A percentile compares a stretch with the other conserved stretches of the same genome.
Evolutionary conservation across 2,797 vertebrate genomes (phyloP).

Genomic region (Melanotaenia maccullochi): DNA sequence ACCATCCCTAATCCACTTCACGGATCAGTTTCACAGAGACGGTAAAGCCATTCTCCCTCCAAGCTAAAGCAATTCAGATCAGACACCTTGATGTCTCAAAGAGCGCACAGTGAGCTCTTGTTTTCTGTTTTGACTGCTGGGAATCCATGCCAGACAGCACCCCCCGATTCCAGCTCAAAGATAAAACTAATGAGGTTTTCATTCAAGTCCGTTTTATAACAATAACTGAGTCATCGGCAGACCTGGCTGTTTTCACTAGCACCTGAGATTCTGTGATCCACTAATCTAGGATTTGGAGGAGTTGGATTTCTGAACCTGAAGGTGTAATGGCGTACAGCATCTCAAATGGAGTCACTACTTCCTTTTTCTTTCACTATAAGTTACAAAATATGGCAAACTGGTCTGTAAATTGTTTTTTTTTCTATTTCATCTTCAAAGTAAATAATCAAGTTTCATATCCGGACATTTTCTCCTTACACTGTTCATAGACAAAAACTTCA

Average conservation of each 20-base stretch:
- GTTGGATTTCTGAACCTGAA: conserved; percentile 66
- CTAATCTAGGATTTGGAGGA: conserved; percentile 71
- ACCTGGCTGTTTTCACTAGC: conserved; percentile 72
- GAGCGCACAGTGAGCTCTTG: conserved; percentile 83
- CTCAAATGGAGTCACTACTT: conserved; percentile 57
- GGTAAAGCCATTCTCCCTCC: conserved; percentile 81
- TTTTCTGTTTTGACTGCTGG: conserved; percentile 85
- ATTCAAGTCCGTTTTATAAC: conserved; percentile 77
- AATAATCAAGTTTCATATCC: conserved; percentile 1
- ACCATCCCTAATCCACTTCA: conserved; percentile 83
- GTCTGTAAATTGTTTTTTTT: not conserved
- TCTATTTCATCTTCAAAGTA: not conserved
- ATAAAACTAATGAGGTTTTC: conserved; percentile 83
- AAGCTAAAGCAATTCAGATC: conserved; percentile 83
- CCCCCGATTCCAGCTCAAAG: conserved; percentile 80
- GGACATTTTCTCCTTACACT: not conserved
- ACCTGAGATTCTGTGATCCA: conserved; percentile 68
- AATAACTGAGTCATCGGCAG: conserved; percentile 76
- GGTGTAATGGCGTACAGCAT: conserved; percentile 62
- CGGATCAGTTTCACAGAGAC: conserved; percentile 84
- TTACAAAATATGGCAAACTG: conserved; percentile 28
- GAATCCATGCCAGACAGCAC: conserved; percentile 80
- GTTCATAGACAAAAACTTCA: not conserved
- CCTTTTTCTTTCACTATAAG: conserved; percentile 42
- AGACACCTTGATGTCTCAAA: conserved; percentile 85